phyloP scores from a whole-genome alignment of 2,797 vertebrate genomes.

The Poeciliopsis infans region DNA sequence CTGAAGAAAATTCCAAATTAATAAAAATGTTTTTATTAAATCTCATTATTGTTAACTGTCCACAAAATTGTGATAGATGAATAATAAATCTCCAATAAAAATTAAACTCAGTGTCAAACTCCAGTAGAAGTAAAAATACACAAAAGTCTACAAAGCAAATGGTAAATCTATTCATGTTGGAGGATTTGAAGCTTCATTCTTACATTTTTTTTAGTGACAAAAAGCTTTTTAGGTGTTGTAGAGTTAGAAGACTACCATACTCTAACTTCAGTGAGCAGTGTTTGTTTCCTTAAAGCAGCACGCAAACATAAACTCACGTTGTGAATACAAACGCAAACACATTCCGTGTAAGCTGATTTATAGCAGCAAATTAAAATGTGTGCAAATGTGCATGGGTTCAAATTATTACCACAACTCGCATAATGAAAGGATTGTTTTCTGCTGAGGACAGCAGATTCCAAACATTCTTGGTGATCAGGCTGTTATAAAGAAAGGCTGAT shows the following conservation, averaged over 20 bases:
- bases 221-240: conserved; percentile 3
- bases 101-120: not conserved
- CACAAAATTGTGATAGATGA: not conserved
- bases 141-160: not conserved
- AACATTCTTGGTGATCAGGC: conserved; percentile 65
- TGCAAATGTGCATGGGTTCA: conserved; percentile 44
- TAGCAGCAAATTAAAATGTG: conserved; percentile 56
- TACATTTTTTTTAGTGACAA: not conserved
- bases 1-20: not conserved
- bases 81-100: not conserved
- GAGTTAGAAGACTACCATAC: conserved; percentile 7
- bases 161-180: not conserved
- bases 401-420: conserved; percentile 63
- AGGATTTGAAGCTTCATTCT: not conserved
- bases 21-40: not conserved
- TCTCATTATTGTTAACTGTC: not conserved
- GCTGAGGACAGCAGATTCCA: conserved; percentile 69
- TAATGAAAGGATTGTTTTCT: conserved; percentile 70
- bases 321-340: conserved; percentile 24
- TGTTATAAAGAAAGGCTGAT: conserved; percentile 54
- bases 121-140: not conserved
- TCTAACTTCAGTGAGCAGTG: conserved; percentile 16
- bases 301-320: conserved; percentile 42
- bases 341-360: conserved; percentile 57
- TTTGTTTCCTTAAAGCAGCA: conserved; percentile 43